Evolutionary conservation across 2,888 invertebrate genomes (phyloP).

Genomic region (Cosmorhoe ocellata): DNA sequence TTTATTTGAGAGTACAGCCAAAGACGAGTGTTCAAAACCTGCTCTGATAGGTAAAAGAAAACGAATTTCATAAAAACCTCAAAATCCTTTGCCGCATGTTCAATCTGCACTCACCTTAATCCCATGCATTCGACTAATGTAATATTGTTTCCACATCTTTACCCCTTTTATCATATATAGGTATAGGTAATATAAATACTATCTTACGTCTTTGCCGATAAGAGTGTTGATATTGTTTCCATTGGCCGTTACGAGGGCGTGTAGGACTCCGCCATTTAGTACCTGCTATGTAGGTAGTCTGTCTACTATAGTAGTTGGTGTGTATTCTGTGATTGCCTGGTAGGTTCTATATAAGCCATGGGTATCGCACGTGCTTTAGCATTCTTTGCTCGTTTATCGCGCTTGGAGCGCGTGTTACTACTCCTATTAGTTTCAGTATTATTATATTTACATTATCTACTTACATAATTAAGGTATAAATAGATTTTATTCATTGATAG

Average conservation of each 20-base stretch:
- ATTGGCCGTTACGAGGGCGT: conserved; percentile 75
- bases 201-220: conserved; percentile 52
- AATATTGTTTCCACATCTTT: conserved; percentile 14
- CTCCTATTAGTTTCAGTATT: conserved; percentile 29
- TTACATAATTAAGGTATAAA: conserved; percentile 15
- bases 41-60: too few species aligned
- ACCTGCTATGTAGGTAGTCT: conserved; percentile 41
- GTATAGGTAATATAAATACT: conserved; percentile 15
- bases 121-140: conserved; percentile 56
- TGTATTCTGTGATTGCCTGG: conserved; percentile 11
- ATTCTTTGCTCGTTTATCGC: conserved; percentile 35
- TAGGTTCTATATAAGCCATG: conserved; percentile 30
- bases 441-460: conserved; percentile 23
- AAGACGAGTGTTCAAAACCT: too few species aligned
- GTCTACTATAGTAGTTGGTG: conserved; percentile 6
- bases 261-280: conserved; percentile 54
- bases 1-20: too few species aligned
- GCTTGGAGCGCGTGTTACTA: conserved; percentile 26
- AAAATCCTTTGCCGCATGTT: conserved; percentile 2
- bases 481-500: too few species aligned
- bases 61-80: too few species aligned
- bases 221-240: conserved; percentile 46
- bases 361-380: conserved; percentile 29
- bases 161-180: conserved; percentile 10
- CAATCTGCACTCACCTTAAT: conserved; percentile 51